These are phyloP conservation scores for Rhinella marina DNA, from an alignment of 2,797 vertebrate species.

Conservation along the genomic window DNA sequence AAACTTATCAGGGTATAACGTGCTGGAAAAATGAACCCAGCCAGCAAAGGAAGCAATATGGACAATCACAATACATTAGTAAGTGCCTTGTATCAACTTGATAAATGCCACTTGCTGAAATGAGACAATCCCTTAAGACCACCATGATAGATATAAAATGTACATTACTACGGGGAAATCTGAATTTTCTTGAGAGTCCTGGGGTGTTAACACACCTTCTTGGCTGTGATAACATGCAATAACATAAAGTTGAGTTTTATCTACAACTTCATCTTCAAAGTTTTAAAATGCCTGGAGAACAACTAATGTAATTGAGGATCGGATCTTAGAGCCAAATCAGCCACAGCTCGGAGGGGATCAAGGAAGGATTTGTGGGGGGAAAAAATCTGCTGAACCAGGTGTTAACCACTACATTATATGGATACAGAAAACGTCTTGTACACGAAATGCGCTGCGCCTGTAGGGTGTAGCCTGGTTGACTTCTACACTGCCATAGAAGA, in stretches of 20 bases:
- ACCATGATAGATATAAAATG: background rate
- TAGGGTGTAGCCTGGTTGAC: background rate
- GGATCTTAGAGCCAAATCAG: background rate
- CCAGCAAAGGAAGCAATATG: too few species aligned
- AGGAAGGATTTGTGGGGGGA: background rate
- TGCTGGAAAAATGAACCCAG: too few species aligned
- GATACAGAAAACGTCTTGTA: background rate
- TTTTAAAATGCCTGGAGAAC: background rate
- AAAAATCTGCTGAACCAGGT: conserved; percentile 14
- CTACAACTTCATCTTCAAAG: conserved; percentile 25
- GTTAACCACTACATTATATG: background rate
- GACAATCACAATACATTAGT: too few species aligned
- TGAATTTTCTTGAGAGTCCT: background rate
- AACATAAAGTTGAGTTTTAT: background rate
- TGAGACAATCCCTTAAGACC: too few species aligned
- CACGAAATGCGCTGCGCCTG: background rate
- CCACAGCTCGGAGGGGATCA: conserved; percentile 4
- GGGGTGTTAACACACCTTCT: conserved; percentile 16
- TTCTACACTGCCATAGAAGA: background rate
- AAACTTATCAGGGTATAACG: too few species aligned
- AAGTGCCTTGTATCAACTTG: too few species aligned
- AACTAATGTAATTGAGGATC: background rate
- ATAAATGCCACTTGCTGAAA: too few species aligned
- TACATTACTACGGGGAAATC: background rate
- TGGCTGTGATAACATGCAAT: conserved; percentile 12